Evolutionary conservation across 2,113 vertebrate genomes (phyloP).

Genomic region (pig (Sus scrofa)): T2T-Sscrofa CM000824.6:129193501-129194000

Average conservation of each 20-base stretch:
- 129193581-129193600: not conserved
- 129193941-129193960: not conserved
- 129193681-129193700: not conserved
- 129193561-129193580: not conserved
- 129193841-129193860: not conserved
- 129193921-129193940: not conserved
- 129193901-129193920: not conserved
- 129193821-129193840: not conserved
- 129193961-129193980: not conserved
- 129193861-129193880: not conserved
- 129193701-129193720: not conserved
- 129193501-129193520: not conserved
- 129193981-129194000: not conserved
- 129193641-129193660: not conserved
- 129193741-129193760: not conserved
- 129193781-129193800: not conserved
- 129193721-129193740: not conserved
- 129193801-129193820: not conserved
- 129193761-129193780: not conserved
- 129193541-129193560: not conserved
- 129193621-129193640: not conserved
- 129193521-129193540: not conserved
- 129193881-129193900: not conserved
- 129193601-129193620: not conserved
- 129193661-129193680: not conserved